Evolutionary conservation across 2,888 invertebrate species (phyloP).

Genomic region (Melanophora roralis): DNA sequence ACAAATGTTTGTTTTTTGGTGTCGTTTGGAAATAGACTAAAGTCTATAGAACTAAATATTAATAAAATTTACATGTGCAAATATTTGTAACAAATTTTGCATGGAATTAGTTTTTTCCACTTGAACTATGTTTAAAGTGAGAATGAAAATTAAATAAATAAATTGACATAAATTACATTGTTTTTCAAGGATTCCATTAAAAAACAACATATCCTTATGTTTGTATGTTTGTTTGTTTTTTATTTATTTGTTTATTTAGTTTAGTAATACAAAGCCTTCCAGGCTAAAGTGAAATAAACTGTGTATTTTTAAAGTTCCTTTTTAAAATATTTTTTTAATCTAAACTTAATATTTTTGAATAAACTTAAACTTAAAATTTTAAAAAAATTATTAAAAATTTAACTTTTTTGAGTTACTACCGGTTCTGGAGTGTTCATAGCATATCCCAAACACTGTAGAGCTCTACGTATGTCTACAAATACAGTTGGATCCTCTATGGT

Average conservation of each 20-base stretch:
- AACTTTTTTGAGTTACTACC: slow-evolving; percentile 63
- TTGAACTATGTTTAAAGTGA: not conserved
- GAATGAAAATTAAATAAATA: not conserved
- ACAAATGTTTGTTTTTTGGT: not conserved
- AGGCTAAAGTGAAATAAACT: no score
- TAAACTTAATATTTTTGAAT: not conserved
- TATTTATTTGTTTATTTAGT: not conserved
- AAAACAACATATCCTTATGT: not conserved
- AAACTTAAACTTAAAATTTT: not conserved
- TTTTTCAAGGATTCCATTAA: not conserved
- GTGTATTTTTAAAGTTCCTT: no score
- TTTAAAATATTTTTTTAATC: not conserved
- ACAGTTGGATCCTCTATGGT: slow-evolving; percentile 93
- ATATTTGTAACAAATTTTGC: not conserved
- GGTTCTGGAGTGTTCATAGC: slow-evolving; percentile 86
- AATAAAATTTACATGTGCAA: not conserved
- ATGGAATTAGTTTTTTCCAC: slow-evolving; percentile 14
- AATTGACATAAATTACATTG: not conserved
- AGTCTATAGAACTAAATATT: slow-evolving; percentile 20
- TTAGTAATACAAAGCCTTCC: no score
- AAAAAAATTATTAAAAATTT: not conserved
- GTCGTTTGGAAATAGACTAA: not conserved
- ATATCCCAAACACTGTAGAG: slow-evolving; percentile 86
- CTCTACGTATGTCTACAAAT: slow-evolving; percentile 86
- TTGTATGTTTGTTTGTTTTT: no score